Percentiles rank a stretch among this genome's conserved stretches.
Conservation (phyloP, 1,140 invertebrate genomes). For the Sinella curviseta region DNA sequence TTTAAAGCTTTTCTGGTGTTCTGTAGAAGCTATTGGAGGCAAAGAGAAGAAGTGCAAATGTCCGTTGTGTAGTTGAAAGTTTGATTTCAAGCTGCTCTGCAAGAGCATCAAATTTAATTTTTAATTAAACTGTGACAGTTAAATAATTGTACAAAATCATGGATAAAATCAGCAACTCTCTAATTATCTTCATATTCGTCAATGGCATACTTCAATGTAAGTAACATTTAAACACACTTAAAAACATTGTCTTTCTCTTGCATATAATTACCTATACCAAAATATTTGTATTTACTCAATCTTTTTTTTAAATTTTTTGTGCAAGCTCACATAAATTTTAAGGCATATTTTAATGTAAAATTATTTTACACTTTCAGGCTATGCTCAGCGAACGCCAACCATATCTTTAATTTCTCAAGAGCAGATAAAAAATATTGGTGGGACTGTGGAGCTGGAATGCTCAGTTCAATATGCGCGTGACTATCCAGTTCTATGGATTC, state of each 20-base stretch:
- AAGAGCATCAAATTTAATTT: no score
- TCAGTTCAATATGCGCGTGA: slow-evolving; percentile 85
- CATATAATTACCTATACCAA: no score
- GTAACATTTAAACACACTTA: no score
- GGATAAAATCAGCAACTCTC: not conserved
- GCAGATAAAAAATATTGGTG: slow-evolving; percentile 87
- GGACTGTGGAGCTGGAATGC: slow-evolving; percentile 81
- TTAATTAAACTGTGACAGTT: not conserved
- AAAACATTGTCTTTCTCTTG: no score
- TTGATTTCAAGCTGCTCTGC: no score
- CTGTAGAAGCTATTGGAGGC: not conserved
- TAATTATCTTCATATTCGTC: not conserved
- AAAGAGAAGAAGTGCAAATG: not conserved
- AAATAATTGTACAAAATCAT: not conserved
- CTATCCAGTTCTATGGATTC: slow-evolving; percentile 82
- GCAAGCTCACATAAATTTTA: no score
- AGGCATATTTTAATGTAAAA: no score
- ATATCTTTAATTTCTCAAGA: slow-evolving; percentile 89
- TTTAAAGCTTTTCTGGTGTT: not conserved
- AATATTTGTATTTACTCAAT: no score
- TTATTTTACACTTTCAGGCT: no score
- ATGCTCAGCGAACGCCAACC: slow-evolving; percentile 76
- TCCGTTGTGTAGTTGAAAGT: not conserved
- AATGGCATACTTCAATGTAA: not conserved
- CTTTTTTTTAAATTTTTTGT: no score